A percentile compares a stretch with the other conserved stretches of the same genome.
These are phyloP conservation scores for Peromyscus leucopus DNA, from an alignment of 2,113 vertebrate genomes.

Conservation along the genomic window DNA sequence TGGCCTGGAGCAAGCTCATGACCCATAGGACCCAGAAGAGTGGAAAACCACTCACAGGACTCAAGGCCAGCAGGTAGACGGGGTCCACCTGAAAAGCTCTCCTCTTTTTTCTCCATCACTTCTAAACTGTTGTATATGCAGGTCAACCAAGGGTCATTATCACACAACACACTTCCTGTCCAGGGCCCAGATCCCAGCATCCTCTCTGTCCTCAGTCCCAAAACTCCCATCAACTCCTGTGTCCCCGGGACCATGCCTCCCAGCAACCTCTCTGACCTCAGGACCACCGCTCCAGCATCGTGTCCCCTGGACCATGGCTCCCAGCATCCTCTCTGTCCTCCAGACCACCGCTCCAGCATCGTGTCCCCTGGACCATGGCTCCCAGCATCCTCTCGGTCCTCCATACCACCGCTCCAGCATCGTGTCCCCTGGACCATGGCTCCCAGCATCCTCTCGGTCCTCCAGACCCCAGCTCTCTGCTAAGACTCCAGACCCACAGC, in stretches of 20 bases:
- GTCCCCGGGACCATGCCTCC: too few species aligned
- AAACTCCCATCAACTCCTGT: neutral
- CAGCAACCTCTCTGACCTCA: neutral
- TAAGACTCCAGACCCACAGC: neutral
- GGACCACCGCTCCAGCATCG: neutral
- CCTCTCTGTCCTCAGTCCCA: neutral
- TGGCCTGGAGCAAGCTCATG: neutral
- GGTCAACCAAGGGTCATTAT: neutral
- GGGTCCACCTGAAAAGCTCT: neutral
- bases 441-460: neutral
- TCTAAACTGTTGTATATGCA: neutral
- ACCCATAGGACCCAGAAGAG: neutral
- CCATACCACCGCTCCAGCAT: neutral
- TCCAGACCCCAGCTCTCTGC: neutral
- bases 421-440: neutral
- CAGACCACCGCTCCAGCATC: neutral
- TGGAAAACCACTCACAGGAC: neutral
- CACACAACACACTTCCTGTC: neutral
- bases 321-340: neutral
- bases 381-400: neutral
- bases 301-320: neutral
- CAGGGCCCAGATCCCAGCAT: neutral
- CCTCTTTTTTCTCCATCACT: neutral
- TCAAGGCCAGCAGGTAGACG: neutral
- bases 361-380: too few species aligned